Evolutionary conservation across 2,797 vertebrate species (phyloP).

Genomic region (Heliangelus exortis): DNA sequence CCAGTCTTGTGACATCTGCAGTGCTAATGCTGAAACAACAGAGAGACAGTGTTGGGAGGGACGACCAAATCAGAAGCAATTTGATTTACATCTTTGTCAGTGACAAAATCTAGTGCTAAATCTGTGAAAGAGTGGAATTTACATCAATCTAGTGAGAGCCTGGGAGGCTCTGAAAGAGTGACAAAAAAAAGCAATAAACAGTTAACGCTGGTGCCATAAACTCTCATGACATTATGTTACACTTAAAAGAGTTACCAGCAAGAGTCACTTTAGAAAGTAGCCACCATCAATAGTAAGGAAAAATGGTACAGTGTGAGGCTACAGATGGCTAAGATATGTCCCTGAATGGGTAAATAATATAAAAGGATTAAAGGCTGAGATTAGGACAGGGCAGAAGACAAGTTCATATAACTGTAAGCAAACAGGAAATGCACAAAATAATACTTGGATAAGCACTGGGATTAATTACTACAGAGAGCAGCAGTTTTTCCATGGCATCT

Average conservation of each 20-base stretch:
- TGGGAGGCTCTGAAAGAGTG: not conserved
- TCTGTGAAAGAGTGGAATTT: not conserved
- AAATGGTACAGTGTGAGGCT: not conserved
- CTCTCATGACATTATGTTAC: not conserved
- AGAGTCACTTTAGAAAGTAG: not conserved
- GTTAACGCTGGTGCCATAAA: not conserved
- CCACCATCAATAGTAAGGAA: not conserved
- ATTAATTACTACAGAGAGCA: not conserved
- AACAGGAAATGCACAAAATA: not conserved
- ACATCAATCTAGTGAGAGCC: not conserved
- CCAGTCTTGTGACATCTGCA: not conserved
- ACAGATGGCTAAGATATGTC: not conserved
- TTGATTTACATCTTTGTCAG: not conserved
- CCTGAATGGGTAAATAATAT: not conserved
- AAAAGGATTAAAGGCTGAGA: not conserved
- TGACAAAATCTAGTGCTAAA: not conserved
- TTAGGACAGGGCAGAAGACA: not conserved
- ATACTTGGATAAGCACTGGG: not conserved
- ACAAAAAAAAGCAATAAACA: not conserved
- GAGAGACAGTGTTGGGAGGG: not conserved
- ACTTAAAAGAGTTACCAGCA: not conserved
- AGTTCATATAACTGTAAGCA: not conserved
- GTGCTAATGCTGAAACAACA: not conserved
- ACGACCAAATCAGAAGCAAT: accelerated
- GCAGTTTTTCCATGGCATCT: not conserved